phyloP scores from a whole-genome alignment of 2,113 vertebrate species.

The Prunella himalayana region DNA sequence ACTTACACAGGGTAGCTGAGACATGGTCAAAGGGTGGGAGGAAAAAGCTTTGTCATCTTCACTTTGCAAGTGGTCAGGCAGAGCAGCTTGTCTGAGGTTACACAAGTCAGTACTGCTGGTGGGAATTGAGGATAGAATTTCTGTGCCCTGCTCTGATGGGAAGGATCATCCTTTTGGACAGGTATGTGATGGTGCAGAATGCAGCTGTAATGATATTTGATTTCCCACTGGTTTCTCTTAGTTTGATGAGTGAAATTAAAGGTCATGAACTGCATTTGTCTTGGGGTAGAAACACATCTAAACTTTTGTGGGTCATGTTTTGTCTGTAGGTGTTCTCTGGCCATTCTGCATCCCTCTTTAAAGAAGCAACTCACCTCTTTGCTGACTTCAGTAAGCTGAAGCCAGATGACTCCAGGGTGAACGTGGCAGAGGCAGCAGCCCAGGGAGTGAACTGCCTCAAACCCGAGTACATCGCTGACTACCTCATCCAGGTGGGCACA shows the following conservation, averaged over 20 bases:
- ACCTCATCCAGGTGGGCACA: constrained; percentile 87
- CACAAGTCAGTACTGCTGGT: neutral
- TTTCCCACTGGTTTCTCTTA: neutral
- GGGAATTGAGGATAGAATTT: neutral
- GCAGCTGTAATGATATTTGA: neutral
- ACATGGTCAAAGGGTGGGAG: neutral
- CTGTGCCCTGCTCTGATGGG: neutral
- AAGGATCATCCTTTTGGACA: neutral
- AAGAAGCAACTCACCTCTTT: constrained; percentile 89
- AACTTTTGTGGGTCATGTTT: neutral
- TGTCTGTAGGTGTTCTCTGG: constrained; percentile 81
- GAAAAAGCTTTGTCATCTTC: neutral
- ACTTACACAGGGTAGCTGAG: neutral
- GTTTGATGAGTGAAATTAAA: neutral
- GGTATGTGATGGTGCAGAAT: neutral
- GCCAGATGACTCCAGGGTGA: constrained; percentile 77
- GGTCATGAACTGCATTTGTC: neutral
- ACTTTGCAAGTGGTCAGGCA: neutral
- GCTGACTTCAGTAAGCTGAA: constrained; percentile 89
- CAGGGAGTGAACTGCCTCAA: constrained; percentile 86
- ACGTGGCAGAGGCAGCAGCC: constrained; percentile 78
- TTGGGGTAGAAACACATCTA: neutral
- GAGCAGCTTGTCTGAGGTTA: neutral
- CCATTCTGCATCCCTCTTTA: constrained; percentile 77
- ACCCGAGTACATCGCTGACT: constrained; percentile 96